phyloP scores from a whole-genome alignment of 2,113 vertebrate genomes.

The Sterna hirundo region DNA sequence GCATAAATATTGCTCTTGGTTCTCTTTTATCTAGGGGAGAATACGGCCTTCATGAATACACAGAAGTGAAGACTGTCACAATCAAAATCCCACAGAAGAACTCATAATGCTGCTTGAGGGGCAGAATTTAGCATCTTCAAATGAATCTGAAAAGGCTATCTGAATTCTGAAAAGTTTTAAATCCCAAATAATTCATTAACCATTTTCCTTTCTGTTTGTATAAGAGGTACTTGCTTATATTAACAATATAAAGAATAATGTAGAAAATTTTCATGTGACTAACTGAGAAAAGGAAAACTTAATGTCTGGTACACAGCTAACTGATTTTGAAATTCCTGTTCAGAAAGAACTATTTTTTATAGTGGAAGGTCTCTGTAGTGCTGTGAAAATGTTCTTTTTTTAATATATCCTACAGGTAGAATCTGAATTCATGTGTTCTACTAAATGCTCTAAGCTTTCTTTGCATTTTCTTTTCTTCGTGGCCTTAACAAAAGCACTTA shows the following conservation, averaged over 20 bases:
- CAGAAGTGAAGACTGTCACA: constrained; percentile 88
- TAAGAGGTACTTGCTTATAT: not conserved
- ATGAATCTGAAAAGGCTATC: not conserved
- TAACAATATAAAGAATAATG: not conserved
- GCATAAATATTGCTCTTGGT: not conserved
- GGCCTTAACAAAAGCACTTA: constrained; percentile 40
- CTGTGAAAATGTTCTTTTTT: not conserved
- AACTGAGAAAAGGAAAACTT: not conserved
- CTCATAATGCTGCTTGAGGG: constrained; percentile 70
- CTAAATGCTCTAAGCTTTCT: not conserved
- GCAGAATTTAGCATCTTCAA: not conserved
- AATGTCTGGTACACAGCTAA: not conserved
- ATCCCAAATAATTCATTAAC: not conserved
- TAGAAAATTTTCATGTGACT: constrained; percentile 19
- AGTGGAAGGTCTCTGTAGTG: not conserved
- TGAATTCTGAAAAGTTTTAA: not conserved
- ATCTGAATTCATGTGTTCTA: not conserved
- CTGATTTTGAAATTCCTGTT: not conserved
- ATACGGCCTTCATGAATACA: constrained; percentile 87
- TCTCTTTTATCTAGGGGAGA: constrained; percentile 79
- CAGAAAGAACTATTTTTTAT: not conserved
- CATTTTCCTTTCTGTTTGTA: constrained; percentile 9
- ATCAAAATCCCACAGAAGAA: constrained; percentile 89
- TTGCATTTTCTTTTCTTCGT: not conserved
- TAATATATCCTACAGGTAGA: not conserved